Evolutionary conservation across 2,797 vertebrate species (phyloP), one percentile per base, ranked within the genome.

Genomic region (Phoxinus dragarum): DNA sequence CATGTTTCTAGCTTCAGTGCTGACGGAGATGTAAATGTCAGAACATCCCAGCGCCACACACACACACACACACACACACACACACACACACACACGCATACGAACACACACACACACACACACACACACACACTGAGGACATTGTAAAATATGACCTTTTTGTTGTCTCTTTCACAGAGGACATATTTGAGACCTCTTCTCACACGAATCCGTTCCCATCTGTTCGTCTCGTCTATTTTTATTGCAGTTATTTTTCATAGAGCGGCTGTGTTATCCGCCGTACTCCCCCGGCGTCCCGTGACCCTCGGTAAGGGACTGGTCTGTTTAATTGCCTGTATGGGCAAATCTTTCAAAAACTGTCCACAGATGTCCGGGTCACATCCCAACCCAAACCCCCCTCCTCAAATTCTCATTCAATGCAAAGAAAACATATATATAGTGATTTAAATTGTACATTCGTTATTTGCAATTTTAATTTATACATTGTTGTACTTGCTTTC

Each of bases 81-180:
- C 31, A 21, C 7, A 69, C 23, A 42, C 36, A 19, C 17, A 34
- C 27, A 40, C 67, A 68, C 34, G 6, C 12, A 66, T 17, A 38
- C 31, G n/a, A n/a, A 19, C 17, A 34, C 27, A 40, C 67, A 68
- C 34, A 16, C 12, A 66, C 34, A 38, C 31, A 54, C 36, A 8
- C 14, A 11, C 23, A 34, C 31, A 66, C 31, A 21, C 7, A 69
- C 23, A 42, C 36, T 40, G 75, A 78, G 75, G 75, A 78, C 54
- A 42, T 5, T 12, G 72, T 84, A 66, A 75, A 61, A 74, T 68
- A 27, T 67, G 8, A 61, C 17, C 74, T 77, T 59, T 77, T 77
- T 77, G 23, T 40, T 59, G 75, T 42, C 6, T 77, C 23, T 61
- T 78, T 78, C 54, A 27, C 54, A 61, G 75, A 78, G 75, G 36